Evolutionary conservation across 2,888 invertebrate species (phyloP).

Genomic region (Schizotus pectinicornis): DNA sequence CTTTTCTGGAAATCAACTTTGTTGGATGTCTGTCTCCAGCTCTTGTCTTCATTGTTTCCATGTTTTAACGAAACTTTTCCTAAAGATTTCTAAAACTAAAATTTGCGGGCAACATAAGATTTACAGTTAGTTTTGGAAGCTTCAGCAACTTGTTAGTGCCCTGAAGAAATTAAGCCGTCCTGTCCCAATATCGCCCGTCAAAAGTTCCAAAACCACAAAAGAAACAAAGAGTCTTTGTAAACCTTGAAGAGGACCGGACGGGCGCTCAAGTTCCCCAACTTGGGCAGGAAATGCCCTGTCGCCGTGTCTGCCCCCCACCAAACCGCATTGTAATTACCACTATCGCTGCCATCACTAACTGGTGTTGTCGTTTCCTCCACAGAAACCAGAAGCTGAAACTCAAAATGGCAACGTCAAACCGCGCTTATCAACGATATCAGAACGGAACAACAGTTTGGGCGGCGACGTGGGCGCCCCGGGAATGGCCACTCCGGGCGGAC

Average conservation of each 20-base stretch:
- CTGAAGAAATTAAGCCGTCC: too few relatives aligned
- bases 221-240: too few relatives aligned
- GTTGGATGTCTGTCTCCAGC: too few relatives aligned
- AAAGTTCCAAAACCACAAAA: too few relatives aligned
- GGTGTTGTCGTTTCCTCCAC: conserved; percentile 7
- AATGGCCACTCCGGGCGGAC: conserved; percentile 62
- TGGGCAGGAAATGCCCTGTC: too few relatives aligned
- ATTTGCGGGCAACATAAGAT: not conserved
- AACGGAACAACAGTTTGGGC: conserved; percentile 44
- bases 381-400: conserved; percentile 57
- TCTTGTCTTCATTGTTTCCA: too few relatives aligned
- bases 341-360: not conserved
- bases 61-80: not conserved
- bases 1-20: too few relatives aligned
- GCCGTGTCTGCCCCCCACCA: not conserved
- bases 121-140: too few relatives aligned
- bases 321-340: conserved; percentile 11
- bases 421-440: conserved; percentile 36
- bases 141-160: too few relatives aligned
- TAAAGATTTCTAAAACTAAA: not conserved
- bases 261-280: too few relatives aligned
- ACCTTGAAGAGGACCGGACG: too few relatives aligned
- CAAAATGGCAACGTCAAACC: conserved; percentile 55
- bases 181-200: too few relatives aligned
- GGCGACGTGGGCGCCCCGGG: conserved; percentile 40